Base-by-base conservation (phyloP, 2,888 invertebrate genomes). In the Rhingia rostrata region DNA sequence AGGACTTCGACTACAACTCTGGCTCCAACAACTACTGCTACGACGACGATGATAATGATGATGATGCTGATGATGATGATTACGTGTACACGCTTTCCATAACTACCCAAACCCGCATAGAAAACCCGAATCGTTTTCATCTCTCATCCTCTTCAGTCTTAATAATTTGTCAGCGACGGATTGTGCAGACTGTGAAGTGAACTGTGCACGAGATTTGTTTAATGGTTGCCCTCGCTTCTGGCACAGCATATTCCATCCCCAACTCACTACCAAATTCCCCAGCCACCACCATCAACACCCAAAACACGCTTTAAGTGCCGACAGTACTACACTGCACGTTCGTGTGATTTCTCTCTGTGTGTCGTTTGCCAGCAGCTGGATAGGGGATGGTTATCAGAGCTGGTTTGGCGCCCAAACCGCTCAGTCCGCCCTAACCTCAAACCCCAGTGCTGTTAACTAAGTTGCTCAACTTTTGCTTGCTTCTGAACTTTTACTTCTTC, bases 111-210 rank as follows among this genome's bases (percentile, higher is more conserved):
- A 35, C 64, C 64, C 60, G 49, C 49, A 84, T 69, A 64, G 58
- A 69, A 66, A 33, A 39, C 33, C 49, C 79, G 86, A 86, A 86
- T 86, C 86, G 86, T 87, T 86, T 87, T 85, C 86, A 86, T 80
- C 85, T 70, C 86, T 78, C 85, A 86, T 86, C 86, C 86, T 79
- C 41, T 67, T 43, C 51, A 61, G 75, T 86, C 87, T 86, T 86
- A 87, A 87, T 86, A 87, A 87, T 87, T 87, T 87, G 87, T 87
- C 87, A 87, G 87, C 86, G 86, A 86, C 85, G 86, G 86, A 87
- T 87, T 87, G 86, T 87, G 84, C 87, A 86, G 87, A 86, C 86
- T 87, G 86, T 87, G 86, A 87, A 87, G 87, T 87, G 87, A 87
- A 87, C 87, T 86, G 86, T 86, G 86, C 86, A 87, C 83, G 87